Conservation (phyloP, 1,140 invertebrate genomes). For the Micrasema longulum region DNA sequence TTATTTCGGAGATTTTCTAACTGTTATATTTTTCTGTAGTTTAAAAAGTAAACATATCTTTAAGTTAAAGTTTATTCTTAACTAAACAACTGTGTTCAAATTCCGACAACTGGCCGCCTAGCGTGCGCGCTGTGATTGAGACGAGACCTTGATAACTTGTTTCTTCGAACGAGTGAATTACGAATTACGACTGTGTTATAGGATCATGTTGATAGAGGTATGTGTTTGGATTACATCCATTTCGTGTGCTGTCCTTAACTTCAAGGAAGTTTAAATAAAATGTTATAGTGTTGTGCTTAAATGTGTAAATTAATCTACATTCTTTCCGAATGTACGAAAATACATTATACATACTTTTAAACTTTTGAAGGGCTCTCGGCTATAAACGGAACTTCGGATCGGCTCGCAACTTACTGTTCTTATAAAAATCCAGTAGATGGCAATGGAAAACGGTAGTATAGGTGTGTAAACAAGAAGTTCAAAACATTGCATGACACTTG, state of each 20-base stretch:
- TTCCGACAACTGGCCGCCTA: constrained; percentile 63
- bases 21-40: constrained; percentile 31
- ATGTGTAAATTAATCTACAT: constrained; percentile 32
- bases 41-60: constrained; percentile 19
- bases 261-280: constrained; percentile 11
- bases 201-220: constrained; percentile 66
- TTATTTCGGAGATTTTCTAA: constrained; percentile 28
- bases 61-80: constrained; percentile 56
- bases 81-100: constrained; percentile 55
- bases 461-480: constrained; percentile 48
- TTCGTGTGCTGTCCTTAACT: constrained; percentile 39
- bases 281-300: constrained; percentile 31
- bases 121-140: constrained; percentile 62
- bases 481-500: constrained; percentile 48
- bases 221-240: constrained; percentile 57
- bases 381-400: constrained; percentile 47
- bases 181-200: constrained; percentile 68
- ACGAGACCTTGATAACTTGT: constrained; percentile 70
- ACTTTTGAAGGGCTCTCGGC: constrained; percentile 45
- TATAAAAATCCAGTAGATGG: constrained; percentile 43
- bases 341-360: constrained; percentile 39
- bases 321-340: constrained; percentile 36
- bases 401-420: constrained; percentile 41
- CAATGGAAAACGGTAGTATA: constrained; percentile 49
- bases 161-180: constrained; percentile 64